Base-by-base conservation (phyloP, 1,140 invertebrate species). In the Triops cancriformis region DNA sequence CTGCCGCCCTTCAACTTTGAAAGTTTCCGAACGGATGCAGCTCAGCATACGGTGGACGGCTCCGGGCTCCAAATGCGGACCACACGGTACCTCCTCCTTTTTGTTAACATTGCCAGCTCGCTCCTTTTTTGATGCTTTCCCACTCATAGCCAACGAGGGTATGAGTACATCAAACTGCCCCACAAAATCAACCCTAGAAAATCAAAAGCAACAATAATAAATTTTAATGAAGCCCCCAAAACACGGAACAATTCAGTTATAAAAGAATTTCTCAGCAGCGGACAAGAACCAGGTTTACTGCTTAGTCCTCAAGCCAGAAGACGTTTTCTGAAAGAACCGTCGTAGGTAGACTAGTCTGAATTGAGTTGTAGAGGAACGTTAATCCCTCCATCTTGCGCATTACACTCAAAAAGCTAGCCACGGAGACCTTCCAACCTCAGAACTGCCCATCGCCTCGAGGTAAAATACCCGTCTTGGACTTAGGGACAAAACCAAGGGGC, bases 31-130 rank as follows among this genome's bases (percentile, higher is more conserved):
- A 27, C 92, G 89, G 11, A 93, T 91, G 76, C 89, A 84, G 78
- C 87, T 89, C 80, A 96, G 87, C 85, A 96, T 91, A 80, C 91
- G 91, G 82, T 94, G 94, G 26, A 95, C 90, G 80, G 91, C 91
- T 31, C 87, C 87, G 18, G 94, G 93, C 84, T 96, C 94, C 83
- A 96, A 93, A 41, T 92, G 88, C 45, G 89, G 85, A 7, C 91
- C 91, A 75, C 81, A 81, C n/a, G 77, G 81, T 73, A 82, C 78
- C 43, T 82, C 81, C 14, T 83, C 80, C 14, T 79, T 78, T 26
- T 75, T 76, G 14, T 72, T 74, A 73, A 51, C 42, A 18, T 14
- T 74, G 3, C 12, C 27, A 42, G 26, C 37, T 42, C 76, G n/a
- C 27, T 41, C 79, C 80, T 80, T 81, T 86, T 86, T 72, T 85